Evolutionary conservation across 1,140 invertebrate species (phyloP), one percentile per base, ranked within the genome.

Genomic region (Dysdera silvatica): DNA sequence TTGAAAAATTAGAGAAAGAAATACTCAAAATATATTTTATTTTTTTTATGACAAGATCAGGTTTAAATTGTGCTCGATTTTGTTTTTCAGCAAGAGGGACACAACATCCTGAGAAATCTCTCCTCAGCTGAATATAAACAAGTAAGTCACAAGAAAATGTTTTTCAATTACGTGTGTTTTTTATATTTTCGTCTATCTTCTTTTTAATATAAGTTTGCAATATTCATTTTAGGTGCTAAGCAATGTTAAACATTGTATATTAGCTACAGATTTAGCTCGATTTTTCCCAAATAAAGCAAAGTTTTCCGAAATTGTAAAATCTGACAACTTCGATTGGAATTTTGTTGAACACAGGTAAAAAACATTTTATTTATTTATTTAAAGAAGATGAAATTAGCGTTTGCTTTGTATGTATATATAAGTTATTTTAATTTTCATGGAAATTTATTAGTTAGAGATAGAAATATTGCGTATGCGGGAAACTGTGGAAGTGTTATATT

Each of bases 241-340:
- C 24, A 80, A 83, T 61, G 84, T 91, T 29, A 85, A 86, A 67
- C 86, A 90, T 68, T 89, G 85, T 73, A 91, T 91, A 67, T 75
- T 91, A 48, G 88, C 88, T 0, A 91, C 89, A 14, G 89, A 91
- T 73, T 74, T 91, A 67, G 87, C 87, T 2, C 71, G 84, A 3
- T 91, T 90, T 75, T 91, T 89, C 71, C 82, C 84, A 1, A 89
- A 90, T 73, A 82, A 83, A 73, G 80, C 81, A 0, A 82, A 82
- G 69, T 74, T 89, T 2, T 75, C 79, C 33, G 75, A 80, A 51
- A 78, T 88, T 4, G 73, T 84, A 0, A 72, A 82, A 35, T 75
- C 79, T 5, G 73, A 78, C 2, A 63, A 74, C 4, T 87, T 89
- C 72, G 77, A 79, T 20, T 87, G 85, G 85, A 71, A 77, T 2